Percentiles rank a stretch among this genome's conserved stretches.
Evolutionary conservation across 1,140 invertebrate species (phyloP).

Genomic region (Sarcophaga bullata): DNA sequence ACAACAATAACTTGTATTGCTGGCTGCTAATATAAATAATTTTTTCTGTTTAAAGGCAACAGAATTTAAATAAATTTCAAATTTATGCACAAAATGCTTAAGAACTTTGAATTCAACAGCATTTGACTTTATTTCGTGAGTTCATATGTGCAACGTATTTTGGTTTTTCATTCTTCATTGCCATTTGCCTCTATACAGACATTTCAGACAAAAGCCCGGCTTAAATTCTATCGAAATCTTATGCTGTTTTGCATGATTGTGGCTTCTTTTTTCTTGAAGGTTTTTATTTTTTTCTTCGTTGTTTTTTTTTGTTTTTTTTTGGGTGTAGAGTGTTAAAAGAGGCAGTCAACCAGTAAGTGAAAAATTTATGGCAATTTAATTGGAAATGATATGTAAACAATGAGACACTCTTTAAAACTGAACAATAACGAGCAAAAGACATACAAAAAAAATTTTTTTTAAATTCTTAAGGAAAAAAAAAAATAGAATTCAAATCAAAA

Average conservation of each 20-base stretch:
- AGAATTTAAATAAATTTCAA: not conserved
- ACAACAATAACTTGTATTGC: not conserved
- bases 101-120: not conserved
- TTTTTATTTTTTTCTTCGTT: not conserved
- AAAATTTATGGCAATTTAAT: slow-evolving; percentile 45
- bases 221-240: not conserved
- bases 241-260: not conserved
- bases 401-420: slow-evolving; percentile 40
- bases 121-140: slow-evolving; percentile 12
- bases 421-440: too few species aligned
- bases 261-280: not conserved
- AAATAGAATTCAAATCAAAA: not conserved
- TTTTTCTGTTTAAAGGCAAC: not conserved
- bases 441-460: not conserved
- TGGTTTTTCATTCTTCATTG: too few species aligned
- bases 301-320: not conserved
- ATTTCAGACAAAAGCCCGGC: not conserved
- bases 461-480: not conserved
- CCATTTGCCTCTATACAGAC: not conserved
- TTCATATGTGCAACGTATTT: too few species aligned
- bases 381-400: slow-evolving; percentile 44
- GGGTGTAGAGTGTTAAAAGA: not conserved
- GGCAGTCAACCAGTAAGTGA: slow-evolving; percentile 32
- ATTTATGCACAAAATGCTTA: slow-evolving; percentile 16
- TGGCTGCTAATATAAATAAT: not conserved